A percentile compares a stretch with the other conserved stretches of the same genome.
Evolutionary conservation across 2,888 invertebrate genomes (phyloP).

Genomic region (Meta bourneti): DNA sequence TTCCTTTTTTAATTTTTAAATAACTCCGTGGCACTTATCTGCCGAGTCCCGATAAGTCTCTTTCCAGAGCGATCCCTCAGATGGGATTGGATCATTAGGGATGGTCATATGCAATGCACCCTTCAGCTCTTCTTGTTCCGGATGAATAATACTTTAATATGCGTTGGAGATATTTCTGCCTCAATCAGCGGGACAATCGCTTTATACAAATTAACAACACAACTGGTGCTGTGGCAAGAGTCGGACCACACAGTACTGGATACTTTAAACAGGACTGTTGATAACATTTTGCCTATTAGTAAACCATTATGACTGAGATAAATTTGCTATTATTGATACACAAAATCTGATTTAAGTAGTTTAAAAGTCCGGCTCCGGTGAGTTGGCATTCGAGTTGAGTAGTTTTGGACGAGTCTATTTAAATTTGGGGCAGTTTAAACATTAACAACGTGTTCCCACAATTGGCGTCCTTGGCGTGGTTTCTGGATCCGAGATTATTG

Average conservation of each 20-base stretch:
- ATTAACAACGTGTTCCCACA: no score
- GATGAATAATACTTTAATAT: conserved; percentile 54
- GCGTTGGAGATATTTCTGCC: conserved; percentile 24
- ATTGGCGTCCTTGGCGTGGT: no score
- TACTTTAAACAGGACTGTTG: neutral
- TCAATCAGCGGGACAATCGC: conserved; percentile 12
- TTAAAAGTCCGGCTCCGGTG: no score
- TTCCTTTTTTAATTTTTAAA: conserved; percentile 69
- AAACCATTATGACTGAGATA: no score
- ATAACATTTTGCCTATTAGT: no score
- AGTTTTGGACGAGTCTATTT: no score
- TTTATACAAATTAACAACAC: neutral
- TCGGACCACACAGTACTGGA: neutral
- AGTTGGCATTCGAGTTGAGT: no score
- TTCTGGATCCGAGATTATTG: no score
- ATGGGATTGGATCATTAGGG: conserved; percentile 62
- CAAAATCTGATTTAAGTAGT: no score
- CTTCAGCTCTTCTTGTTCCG: conserved; percentile 21
- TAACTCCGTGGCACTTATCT: conserved; percentile 16
- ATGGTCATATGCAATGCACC: conserved; percentile 40
- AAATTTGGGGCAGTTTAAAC: no score
- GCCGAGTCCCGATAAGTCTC: conserved; percentile 50
- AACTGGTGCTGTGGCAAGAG: neutral
- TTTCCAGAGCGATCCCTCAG: neutral
- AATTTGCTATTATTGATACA: no score